Base-by-base conservation (phyloP, 2,113 vertebrate genomes). In the Bagarius yarrelli region DNA sequence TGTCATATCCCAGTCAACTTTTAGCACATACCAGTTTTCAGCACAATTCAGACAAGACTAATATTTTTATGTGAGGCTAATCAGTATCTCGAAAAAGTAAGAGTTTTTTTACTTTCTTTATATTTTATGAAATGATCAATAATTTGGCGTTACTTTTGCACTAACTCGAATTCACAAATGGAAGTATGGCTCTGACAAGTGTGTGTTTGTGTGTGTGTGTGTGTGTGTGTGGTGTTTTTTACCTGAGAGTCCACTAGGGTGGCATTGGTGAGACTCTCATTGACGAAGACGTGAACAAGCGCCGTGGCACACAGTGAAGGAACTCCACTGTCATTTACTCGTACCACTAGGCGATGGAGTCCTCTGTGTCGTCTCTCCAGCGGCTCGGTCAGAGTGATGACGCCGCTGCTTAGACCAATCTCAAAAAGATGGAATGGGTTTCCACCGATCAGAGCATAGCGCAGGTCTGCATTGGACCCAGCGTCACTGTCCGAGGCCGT, bases 351-450 rank as follows among this genome's bases (percentile, higher is more conserved):
- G 53, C 97, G 95, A 82, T 99, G 97, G 50, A 99, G 91, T 57
- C 97, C 97, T 1, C 94, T 93, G 85, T 99, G 97, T 83, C 96
- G 95, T 40, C 95, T 92, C 77, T 96, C 94, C 89, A 99, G 88
- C 70, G 96, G 96, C 75, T 96, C 97, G 73, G 97, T 95, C 84
- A 99, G 89, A 0, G 96, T 97, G 83, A 99, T 96, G 81, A 97
- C 96, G 0, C 97, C 97, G 15, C 95, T 98, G 80, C 92, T 89
- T 0, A 95, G 81, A 71, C 97, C 96, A 0, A 99, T 96, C 87
- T 98, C 96, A 55, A 99, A 99, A 67, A 99, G 93, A 79, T 93
- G 94, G 88, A 95, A 98, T 44, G 97, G 97, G 87, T 99, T 99
- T 67, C 97, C 97, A 13, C 97, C 96, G 0, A 98, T 88, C 9